Evolutionary conservation across 2,113 vertebrate genomes (phyloP).

Genomic region (Raphicerus campestris): DNA sequence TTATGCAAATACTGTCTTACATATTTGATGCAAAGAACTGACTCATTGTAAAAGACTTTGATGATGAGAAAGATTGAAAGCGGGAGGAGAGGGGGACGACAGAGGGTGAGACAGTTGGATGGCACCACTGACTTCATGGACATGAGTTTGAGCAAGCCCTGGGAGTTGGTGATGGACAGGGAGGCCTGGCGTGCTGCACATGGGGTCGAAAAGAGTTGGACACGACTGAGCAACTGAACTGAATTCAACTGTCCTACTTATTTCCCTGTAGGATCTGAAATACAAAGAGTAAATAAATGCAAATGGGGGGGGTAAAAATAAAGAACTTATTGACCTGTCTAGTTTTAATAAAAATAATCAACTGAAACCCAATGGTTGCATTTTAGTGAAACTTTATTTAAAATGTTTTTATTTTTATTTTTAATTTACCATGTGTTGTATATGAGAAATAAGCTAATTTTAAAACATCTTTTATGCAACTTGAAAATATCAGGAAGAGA

Average conservation of each 20-base stretch:
- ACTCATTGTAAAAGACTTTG: background rate
- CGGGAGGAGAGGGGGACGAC: accelerated
- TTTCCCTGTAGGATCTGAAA: background rate
- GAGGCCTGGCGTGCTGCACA: background rate
- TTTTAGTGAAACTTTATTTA: background rate
- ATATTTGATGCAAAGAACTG: background rate
- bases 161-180: background rate
- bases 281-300: background rate
- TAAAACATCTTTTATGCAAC: background rate
- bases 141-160: background rate
- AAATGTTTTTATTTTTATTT: background rate
- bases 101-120: background rate
- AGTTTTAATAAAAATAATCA: background rate
- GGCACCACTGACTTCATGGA: background rate
- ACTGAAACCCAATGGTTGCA: background rate
- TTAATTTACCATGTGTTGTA: background rate
- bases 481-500: background rate
- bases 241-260: background rate
- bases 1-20: background rate
- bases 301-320: background rate
- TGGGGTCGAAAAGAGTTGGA: background rate
- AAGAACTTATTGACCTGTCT: background rate
- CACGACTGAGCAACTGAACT: background rate
- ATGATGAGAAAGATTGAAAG: background rate
- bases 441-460: background rate